Conservation (phyloP, 1,140 invertebrate genomes). For the honey bee (Apis mellifera) region Amel_HAv3.1 CM009939.2:10342001-10342500, state of each 20-base stretch:
- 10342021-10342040: too few relatives aligned
- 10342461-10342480: slow-evolving; percentile 18
- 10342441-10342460: slow-evolving; percentile 24
- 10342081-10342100: too few relatives aligned
- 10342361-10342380: neutral
- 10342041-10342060: too few relatives aligned
- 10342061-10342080: too few relatives aligned
- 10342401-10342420: slow-evolving; percentile 20
- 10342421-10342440: slow-evolving; percentile 45
- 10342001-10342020: too few relatives aligned
- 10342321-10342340: slow-evolving; percentile 71
- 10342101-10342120: too few relatives aligned
- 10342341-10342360: slow-evolving; percentile 4
- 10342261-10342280: slow-evolving; percentile 52
- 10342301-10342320: slow-evolving; percentile 16
- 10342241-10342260: slow-evolving; percentile 50
- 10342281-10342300: slow-evolving; percentile 60
- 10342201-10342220: slow-evolving; percentile 24
- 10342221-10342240: slow-evolving; percentile 39
- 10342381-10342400: slow-evolving; percentile 24
- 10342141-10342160: too few relatives aligned
- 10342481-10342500: slow-evolving; percentile 38
- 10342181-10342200: neutral
- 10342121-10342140: too few relatives aligned
- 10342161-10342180: too few relatives aligned